Conservation (phyloP, 2,888 invertebrate genomes). For the Apotomis betuletana region DNA sequence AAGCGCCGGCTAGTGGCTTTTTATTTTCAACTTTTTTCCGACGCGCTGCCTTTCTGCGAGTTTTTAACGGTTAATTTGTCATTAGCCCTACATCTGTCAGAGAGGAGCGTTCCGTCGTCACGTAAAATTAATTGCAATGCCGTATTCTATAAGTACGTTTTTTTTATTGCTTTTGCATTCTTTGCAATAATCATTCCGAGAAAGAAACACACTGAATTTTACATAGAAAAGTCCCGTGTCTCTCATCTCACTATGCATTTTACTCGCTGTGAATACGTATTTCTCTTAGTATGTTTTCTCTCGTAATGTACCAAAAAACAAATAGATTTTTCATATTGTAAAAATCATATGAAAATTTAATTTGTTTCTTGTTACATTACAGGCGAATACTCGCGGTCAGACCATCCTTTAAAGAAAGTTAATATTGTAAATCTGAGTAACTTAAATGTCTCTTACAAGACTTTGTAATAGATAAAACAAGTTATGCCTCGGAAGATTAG, state of each 20-base stretch:
- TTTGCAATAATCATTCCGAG: not conserved
- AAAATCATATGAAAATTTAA: too few species aligned
- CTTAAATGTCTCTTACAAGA: not conserved
- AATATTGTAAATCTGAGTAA: too few species aligned
- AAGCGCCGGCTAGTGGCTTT: slow-evolving; percentile 60
- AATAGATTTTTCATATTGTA: too few species aligned
- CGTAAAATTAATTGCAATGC: slow-evolving; percentile 33
- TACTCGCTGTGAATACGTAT: too few species aligned
- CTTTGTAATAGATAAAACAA: slow-evolving; percentile 2
- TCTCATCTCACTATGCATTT: too few species aligned
- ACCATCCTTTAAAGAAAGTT: too few species aligned
- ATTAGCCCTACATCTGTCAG: slow-evolving; percentile 76
- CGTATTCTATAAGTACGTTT: slow-evolving; percentile 18
- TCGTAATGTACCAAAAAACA: too few species aligned
- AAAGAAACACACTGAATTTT: too few species aligned
- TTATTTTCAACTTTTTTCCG: slow-evolving; percentile 64
- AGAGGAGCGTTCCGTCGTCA: slow-evolving; percentile 59
- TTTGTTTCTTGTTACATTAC: too few species aligned
- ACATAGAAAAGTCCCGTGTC: not conserved
- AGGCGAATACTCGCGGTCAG: too few species aligned
- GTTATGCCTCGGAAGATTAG: slow-evolving; percentile 14
- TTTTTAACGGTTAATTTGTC: slow-evolving; percentile 78
- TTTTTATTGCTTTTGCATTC: not conserved
- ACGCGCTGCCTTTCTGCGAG: slow-evolving; percentile 63
- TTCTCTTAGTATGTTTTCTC: too few species aligned